Percentiles rank a stretch among this genome's conserved stretches.
phyloP scores from a whole-genome alignment of 2,113 vertebrate genomes.

The Amblyopsis rosae region DNA sequence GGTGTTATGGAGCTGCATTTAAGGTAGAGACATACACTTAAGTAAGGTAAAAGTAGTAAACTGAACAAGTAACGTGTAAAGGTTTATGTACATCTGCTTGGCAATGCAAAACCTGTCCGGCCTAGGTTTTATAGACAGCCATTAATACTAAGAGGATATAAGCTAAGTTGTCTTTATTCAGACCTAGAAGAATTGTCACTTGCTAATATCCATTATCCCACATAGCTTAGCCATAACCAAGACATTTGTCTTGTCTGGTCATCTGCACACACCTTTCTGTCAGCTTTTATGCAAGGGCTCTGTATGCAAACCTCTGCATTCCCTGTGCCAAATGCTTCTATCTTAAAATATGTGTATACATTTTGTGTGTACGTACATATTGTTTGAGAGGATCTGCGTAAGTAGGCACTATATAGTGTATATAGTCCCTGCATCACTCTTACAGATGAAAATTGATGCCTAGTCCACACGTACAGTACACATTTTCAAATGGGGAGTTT shows the following conservation, averaged over 20 bases:
- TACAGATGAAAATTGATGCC: too few relatives aligned
- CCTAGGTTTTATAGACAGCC: slow-evolving; percentile 29
- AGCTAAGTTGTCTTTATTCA: background rate
- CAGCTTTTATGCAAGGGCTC: slow-evolving; percentile 50
- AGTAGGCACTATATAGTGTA: too few relatives aligned
- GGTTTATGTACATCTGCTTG: slow-evolving; percentile 40
- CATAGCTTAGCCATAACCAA: slow-evolving; percentile 42
- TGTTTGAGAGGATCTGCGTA: slow-evolving; percentile 35
- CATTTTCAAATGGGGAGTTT: too few relatives aligned
- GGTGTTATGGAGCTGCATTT: slow-evolving; percentile 33
- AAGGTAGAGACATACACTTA: slow-evolving; percentile 32
- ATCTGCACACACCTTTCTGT: slow-evolving; percentile 29
- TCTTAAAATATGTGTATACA: slow-evolving; percentile 18
- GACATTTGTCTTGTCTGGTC: slow-evolving; percentile 4
- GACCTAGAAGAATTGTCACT: slow-evolving; percentile 23
- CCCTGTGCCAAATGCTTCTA: slow-evolving; percentile 30
- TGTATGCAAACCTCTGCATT: slow-evolving; percentile 33
- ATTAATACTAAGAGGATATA: slow-evolving; percentile 5
- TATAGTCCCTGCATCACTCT: too few relatives aligned
- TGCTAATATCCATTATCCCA: slow-evolving; percentile 40
- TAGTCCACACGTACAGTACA: too few relatives aligned
- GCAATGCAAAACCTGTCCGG: slow-evolving; percentile 23
- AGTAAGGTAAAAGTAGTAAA: slow-evolving; percentile 14
- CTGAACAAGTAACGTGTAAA: slow-evolving; percentile 25
- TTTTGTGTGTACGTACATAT: slow-evolving; percentile 16